Evolutionary conservation across 2,888 invertebrate species (phyloP), one percentile per base, ranked within the genome.

Genomic region (Mesorhabditis sp.): DNA sequence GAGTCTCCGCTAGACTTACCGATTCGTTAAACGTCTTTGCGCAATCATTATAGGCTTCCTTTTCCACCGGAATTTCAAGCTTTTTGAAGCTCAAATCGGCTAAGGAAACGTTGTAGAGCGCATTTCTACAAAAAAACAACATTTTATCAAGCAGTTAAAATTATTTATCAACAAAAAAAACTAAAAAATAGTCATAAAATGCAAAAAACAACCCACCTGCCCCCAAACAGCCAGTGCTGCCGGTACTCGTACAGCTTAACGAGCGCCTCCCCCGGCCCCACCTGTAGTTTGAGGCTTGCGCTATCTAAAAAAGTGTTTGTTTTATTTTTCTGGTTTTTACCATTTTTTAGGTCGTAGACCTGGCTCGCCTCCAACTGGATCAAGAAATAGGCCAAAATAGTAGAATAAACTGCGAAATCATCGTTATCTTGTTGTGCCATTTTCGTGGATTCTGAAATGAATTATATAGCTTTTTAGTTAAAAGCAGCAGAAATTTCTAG

Each of bases 51-150:
- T 28, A 28, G 28, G 28, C 28, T 28, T 28, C 28, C 28, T 28
- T 28, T 28, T 28, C 28, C 28, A 28, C 28, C 28, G 28, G 28
- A 28, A 28, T 28, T 28, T 28, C 28, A 28, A 28, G 28, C 28
- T 28, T 28, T 28, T 28, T 28, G 28, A 28, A 28, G 28, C 28
- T 28, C 28, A 28, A 28, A 28, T 50, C 58, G 58, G 7, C n/a
- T 50, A 50, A 50, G n/a, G 58, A 50, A 50, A 50, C 58, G 58
- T 50, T 50, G 58, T 50, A 50, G 58, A 50, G 7, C 58, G 58
- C 58, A n/a, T 50, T 50, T 50, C 58, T 50, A n/a, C 7, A 28
- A 28, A 28, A 28, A 28, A 28, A 28, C 28, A 2, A 28, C 28
- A 28, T 28, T 28, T 28, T 28, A 28, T 28, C 2, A 28, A 28